Evolutionary conservation across 2,113 vertebrate species (phyloP).

Genomic region (Hiodon tergisus): DNA sequence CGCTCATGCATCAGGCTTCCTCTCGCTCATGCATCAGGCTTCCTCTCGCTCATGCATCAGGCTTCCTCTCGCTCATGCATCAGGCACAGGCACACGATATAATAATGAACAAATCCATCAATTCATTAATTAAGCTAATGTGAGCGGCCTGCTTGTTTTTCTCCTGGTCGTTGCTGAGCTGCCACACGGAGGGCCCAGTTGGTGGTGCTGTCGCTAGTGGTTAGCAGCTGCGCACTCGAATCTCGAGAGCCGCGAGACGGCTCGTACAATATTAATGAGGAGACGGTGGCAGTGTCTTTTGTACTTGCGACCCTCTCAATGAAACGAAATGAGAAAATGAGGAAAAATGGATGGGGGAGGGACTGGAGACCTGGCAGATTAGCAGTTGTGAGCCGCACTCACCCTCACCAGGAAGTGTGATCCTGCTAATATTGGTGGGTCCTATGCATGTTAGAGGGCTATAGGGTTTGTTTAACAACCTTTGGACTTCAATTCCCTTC

Average conservation of each 20-base stretch:
- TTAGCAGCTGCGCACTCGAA: too few species aligned
- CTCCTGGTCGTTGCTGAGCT: not conserved
- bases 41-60: not conserved
- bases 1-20: not conserved
- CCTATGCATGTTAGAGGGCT: too few species aligned
- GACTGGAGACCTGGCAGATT: slow-evolving; percentile 4
- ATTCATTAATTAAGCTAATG: not conserved
- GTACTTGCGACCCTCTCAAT: slow-evolving; percentile 32
- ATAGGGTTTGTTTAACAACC: too few species aligned
- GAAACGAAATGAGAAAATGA: slow-evolving; percentile 34
- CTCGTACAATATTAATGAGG: slow-evolving; percentile 40
- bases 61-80: too few species aligned
- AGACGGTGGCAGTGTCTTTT: slow-evolving; percentile 31
- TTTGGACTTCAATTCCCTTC: too few species aligned
- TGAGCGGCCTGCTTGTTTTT: not conserved
- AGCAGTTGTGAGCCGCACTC: not conserved
- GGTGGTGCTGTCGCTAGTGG: not conserved
- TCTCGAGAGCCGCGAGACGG: slow-evolving; percentile 25
- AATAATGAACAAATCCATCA: too few species aligned
- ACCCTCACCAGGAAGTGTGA: not conserved
- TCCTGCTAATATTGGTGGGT: too few species aligned
- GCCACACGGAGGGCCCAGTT: not conserved
- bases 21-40: not conserved
- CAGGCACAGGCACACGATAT: not conserved
- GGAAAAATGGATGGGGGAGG: slow-evolving; percentile 47